These are phyloP conservation scores for Propithecus coquereli DNA, from an alignment of 2,113 vertebrate genomes.

Conservation along the genomic window DNA sequence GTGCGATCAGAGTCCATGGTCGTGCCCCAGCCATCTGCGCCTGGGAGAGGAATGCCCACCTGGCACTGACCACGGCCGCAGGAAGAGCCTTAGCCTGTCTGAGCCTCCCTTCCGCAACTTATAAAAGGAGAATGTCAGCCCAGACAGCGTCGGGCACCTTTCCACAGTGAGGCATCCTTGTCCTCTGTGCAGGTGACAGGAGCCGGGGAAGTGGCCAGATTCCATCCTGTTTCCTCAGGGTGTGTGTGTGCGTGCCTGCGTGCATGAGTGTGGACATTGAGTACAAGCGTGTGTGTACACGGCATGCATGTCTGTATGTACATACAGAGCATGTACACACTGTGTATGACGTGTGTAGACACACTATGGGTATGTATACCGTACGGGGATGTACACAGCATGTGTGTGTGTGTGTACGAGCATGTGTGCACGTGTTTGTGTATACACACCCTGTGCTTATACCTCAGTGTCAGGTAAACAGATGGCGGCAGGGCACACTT, in stretches of 20 bases:
- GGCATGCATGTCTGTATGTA: not conserved
- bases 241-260: not conserved
- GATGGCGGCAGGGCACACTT: not conserved
- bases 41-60: fast-evolving
- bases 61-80: not conserved
- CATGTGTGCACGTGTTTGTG: not conserved
- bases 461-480: not conserved
- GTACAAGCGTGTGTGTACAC: not conserved
- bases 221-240: not conserved
- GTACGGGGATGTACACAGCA: not conserved
- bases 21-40: not conserved
- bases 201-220: no score
- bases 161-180: not conserved
- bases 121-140: not conserved
- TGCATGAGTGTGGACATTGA: not conserved
- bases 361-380: no score
- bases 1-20: not conserved
- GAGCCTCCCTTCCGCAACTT: not conserved
- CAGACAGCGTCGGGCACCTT: not conserved
- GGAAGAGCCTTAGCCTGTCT: not conserved
- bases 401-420: no score
- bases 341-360: not conserved
- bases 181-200: not conserved
- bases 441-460: not conserved
- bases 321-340: no score